phyloP scores from a whole-genome alignment of 2,797 vertebrate genomes.

The Phylloscopus collybita region DNA sequence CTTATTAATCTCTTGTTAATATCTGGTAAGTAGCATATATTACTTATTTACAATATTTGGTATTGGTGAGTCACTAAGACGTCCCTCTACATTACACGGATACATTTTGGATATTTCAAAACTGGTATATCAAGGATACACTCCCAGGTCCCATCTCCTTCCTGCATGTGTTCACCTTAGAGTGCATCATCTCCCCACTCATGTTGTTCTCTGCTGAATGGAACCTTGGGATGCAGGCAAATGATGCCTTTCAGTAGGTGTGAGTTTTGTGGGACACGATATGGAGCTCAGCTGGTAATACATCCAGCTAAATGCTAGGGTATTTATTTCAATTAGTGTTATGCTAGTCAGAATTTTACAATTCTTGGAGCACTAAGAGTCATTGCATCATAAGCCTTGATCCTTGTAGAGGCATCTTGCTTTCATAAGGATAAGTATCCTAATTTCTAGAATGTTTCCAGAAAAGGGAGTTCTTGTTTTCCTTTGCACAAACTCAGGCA shows the following conservation, averaged over 20 bases:
- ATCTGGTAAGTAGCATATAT: background rate
- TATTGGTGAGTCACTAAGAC: background rate
- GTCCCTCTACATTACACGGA: background rate
- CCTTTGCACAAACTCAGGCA: background rate
- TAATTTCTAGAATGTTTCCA: background rate
- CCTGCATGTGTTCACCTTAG: background rate
- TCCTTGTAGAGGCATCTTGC: background rate
- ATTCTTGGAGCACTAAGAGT: background rate
- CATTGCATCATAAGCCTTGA: background rate
- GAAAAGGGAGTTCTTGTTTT: background rate
- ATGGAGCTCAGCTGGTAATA: background rate
- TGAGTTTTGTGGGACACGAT: background rate
- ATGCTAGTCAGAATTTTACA: background rate
- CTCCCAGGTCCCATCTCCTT: background rate
- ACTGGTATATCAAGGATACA: background rate
- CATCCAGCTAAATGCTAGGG: background rate
- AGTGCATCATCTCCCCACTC: background rate
- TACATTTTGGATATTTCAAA: background rate
- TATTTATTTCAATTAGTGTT: background rate
- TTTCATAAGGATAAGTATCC: background rate
- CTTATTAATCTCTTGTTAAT: background rate
- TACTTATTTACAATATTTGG: background rate
- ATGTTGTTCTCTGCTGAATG: background rate
- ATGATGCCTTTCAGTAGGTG: background rate
- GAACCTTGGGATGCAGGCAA: background rate